These are phyloP conservation scores for Oscheius sp. DNA, from an alignment of 2,888 invertebrate species.

Conservation along the genomic window DNA sequence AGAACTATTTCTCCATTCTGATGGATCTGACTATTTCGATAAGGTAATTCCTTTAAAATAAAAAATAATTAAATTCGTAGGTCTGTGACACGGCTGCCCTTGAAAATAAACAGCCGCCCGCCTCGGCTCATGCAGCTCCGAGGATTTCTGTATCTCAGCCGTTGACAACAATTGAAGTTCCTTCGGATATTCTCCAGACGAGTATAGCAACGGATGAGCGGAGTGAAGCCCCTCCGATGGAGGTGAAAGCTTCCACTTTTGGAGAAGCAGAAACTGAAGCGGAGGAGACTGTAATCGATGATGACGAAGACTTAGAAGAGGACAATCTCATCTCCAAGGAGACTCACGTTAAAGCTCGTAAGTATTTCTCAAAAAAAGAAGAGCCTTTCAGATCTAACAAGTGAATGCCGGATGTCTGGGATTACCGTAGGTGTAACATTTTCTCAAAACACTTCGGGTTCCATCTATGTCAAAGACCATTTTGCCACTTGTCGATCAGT, in stretches of 20 bases:
- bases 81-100: constrained; percentile 15
- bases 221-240: constrained; percentile 10
- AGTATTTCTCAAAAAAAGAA: too few species aligned
- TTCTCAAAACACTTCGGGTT: constrained; percentile 57
- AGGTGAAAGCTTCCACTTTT: constrained; percentile 3
- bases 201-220: not conserved
- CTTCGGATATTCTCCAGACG: not conserved
- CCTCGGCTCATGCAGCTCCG: constrained; percentile 3
- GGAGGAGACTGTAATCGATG: constrained; percentile 44
- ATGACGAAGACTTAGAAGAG: constrained; percentile 38
- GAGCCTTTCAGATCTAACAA: constrained; percentile 52
- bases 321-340: not conserved
- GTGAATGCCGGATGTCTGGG: constrained; percentile 66
- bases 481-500: constrained; percentile 43
- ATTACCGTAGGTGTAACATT: constrained; percentile 59
- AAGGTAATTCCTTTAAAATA: too few species aligned
- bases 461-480: constrained; percentile 63
- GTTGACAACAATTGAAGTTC: not conserved
- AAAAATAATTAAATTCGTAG: not conserved
- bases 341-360: constrained; percentile 26
- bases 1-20: constrained; percentile 55
- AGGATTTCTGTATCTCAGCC: not conserved
- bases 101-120: not conserved
- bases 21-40: constrained; percentile 67
- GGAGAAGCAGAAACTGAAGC: not conserved